Base-by-base conservation (phyloP, 2,888 invertebrate genomes). In the Teleogryllus oceanicus region DNA sequence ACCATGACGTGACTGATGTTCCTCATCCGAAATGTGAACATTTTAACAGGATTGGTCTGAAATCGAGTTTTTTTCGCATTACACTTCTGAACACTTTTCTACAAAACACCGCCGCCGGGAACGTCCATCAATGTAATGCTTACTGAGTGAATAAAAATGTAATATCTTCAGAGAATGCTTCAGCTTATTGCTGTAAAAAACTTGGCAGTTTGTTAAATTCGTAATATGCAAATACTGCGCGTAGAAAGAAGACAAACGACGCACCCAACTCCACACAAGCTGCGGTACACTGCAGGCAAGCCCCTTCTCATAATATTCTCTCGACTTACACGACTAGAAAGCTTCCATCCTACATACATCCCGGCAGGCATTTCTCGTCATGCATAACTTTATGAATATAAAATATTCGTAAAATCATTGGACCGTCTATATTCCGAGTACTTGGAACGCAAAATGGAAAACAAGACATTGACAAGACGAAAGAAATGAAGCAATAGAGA, bases 61-160 rank as follows among this genome's bases (percentile, higher is more conserved):
- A 62, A 62, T 62, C 62, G 62, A 62, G 62, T 62, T 62, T 62
- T 18, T 62, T 62, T 62, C n/a, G n/a, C 62, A 62, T 62, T n/a
- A 62, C 62, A 62, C 11, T 62, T n/a, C 13, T 18, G 62, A 18
- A 62, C n/a, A 62, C 62, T 62, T n/a, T 62, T 62, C 11, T 11
- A 62, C 8, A 62, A 18, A 18, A n/a, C n/a, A 62, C 16, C 4
- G 62, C 3, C 13, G 62, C 5, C 4, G 3, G 8, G 13, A 62
- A 62, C 11, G n/a, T 62, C 62, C 62, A 62, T 62, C 62, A 62
- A 62, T n/a, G 62, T 18, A n/a, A 62, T 18, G n/a, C 13, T 62
- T 62, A 18, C 62, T 62, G 16, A 37, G 37, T 37, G 37, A 37
- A 37, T 37, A 37, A 37, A 37, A 37, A 37, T 8, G 37, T 37